Percentiles rank a stretch among this genome's conserved stretches.
Evolutionary conservation across 2,888 invertebrate species (phyloP).

Genomic region (Amblyjoppa fuscipennis): DNA sequence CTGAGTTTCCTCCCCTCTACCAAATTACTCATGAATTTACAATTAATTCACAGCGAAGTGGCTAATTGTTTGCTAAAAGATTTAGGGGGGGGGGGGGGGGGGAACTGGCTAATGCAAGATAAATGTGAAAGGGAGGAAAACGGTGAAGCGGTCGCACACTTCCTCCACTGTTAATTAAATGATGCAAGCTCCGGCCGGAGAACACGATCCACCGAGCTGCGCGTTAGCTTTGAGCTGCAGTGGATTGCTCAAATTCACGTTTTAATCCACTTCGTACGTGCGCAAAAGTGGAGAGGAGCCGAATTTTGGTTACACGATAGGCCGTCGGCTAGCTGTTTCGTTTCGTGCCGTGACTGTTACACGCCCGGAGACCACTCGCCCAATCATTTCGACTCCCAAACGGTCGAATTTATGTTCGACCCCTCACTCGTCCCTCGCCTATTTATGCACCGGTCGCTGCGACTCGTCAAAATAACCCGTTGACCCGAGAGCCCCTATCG

Average conservation of each 20-base stretch:
- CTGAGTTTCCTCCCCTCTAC: neutral
- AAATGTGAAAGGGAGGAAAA: neutral
- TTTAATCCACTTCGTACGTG: conserved; percentile 7
- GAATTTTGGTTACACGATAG: neutral
- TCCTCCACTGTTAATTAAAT: conserved; percentile 43
- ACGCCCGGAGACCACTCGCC: neutral
- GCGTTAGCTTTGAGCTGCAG: neutral
- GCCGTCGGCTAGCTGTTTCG: neutral
- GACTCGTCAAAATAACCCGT: neutral
- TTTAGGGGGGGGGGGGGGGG: neutral
- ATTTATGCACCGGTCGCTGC: neutral
- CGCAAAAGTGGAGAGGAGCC: neutral
- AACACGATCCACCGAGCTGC: neutral
- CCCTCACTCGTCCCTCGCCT: neutral
- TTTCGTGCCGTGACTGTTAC: neutral
- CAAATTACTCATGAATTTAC: neutral
- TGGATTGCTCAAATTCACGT: neutral
- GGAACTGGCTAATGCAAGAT: neutral
- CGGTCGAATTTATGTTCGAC: neutral
- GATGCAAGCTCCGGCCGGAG: neutral
- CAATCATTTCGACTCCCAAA: neutral
- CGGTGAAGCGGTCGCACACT: neutral
- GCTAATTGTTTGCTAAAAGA: conserved; percentile 8
- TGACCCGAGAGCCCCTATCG: neutral
- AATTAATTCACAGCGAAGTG: neutral